Evolutionary conservation across 2,888 invertebrate genomes (phyloP).

Genomic region (Andrena chrysosceles): DNA sequence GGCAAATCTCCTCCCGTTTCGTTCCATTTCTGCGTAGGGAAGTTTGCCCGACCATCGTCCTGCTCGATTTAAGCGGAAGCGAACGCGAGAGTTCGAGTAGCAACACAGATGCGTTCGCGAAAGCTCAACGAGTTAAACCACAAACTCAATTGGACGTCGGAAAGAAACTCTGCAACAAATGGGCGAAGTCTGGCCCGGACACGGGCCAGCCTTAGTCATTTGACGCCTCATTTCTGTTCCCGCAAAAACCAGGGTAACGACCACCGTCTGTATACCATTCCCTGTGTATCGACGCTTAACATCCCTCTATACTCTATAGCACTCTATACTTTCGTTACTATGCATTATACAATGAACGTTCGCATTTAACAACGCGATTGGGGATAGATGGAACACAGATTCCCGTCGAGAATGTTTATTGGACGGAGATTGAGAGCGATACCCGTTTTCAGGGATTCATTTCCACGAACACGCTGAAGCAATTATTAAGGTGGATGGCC

Average conservation of each 20-base stretch:
- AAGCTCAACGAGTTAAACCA: slow-evolving; percentile 73
- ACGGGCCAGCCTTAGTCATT: slow-evolving; percentile 73
- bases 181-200: slow-evolving; percentile 74
- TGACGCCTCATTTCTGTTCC: slow-evolving; percentile 78
- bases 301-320: slow-evolving; percentile 14
- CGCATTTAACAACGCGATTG: slow-evolving; percentile 2
- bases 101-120: slow-evolving; percentile 67
- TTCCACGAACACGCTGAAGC: not conserved
- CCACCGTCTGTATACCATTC: slow-evolving; percentile 60
- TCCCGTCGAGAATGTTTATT: not conserved
- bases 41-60: slow-evolving; percentile 38
- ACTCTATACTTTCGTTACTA: slow-evolving; percentile 18
- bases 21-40: slow-evolving; percentile 52
- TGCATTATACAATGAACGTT: slow-evolving; percentile 26
- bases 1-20: slow-evolving; percentile 23
- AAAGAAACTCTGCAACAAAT: slow-evolving; percentile 78
- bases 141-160: slow-evolving; percentile 74
- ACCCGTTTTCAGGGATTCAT: too few relatives aligned
- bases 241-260: slow-evolving; percentile 74
- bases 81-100: slow-evolving; percentile 57
- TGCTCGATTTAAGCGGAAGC: slow-evolving; percentile 69
- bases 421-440: too few relatives aligned
- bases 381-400: not conserved
- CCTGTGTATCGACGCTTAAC: slow-evolving; percentile 61
- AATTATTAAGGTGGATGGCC: not conserved